Base-by-base conservation (phyloP, 1,140 invertebrate species). In the Lepidurus packardi region DNA sequence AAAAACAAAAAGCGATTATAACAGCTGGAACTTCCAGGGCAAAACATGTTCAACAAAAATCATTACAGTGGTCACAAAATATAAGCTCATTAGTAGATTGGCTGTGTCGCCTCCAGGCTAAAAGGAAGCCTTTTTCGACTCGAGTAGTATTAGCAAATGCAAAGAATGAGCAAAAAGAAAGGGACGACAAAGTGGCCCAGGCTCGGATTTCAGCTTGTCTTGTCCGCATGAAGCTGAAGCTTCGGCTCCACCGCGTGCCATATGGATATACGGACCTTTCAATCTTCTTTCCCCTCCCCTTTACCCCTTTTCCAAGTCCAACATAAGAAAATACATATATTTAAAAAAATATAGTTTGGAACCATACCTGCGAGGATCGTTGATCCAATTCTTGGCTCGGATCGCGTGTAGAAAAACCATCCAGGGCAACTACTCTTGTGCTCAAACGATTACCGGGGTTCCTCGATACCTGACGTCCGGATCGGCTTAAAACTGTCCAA, bases 201-300 rank as follows among this genome's bases (percentile, higher is more conserved):
- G 53, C 53, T 65, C 53, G 53, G 13, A 65, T 65, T 65, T 65
- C 53, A 65, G 53, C 53, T 65, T 65, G 53, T 65, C 53, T 65
- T 65, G 53, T 65, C 53, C 53, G 13, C 53, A 65, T 65, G 53
- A 2, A 65, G 53, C 53, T 65, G 53, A 65, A 21, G 53, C 53
- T 16, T 21, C 10, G 21, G 21, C 53, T 65, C 53, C 53, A 21
- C 13, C 53, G 53, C 53, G 53, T 65, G 53, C 53, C 53, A 65
- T 65, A 65, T 65, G 53, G 53, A 65, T 65, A 13, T 65, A 65
- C 3, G 53, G 53, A 16, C 13, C 53, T 65, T 21, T 65, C 53
- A 65, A 65, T 65, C 16, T 65, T 65, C 13, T 65, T 1, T 21
- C 53, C 53, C 53, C 53, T 7, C 53, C 8, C 13, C 13, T 65